phyloP scores from a whole-genome alignment of 2,113 vertebrate genomes.

The Passer montanus region DNA sequence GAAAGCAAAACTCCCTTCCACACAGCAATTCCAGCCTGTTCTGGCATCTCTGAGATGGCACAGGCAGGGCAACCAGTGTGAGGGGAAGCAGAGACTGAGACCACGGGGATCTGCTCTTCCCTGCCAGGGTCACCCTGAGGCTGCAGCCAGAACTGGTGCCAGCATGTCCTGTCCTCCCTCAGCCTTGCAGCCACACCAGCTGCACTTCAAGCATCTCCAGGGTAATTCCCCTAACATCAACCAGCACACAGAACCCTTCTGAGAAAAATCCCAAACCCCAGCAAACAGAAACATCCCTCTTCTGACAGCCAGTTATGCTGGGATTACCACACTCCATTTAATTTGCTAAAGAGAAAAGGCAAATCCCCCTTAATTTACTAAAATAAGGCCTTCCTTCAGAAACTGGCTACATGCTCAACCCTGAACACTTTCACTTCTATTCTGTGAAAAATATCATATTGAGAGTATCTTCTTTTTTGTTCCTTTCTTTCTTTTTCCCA shows the following conservation, averaged over 20 bases:
- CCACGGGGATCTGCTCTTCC: neutral
- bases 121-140: neutral
- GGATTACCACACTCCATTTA: neutral
- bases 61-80: neutral
- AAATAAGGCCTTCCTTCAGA: neutral
- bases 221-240: rapidly evolving
- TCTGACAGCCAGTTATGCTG: neutral
- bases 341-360: neutral
- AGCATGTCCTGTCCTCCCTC: neutral
- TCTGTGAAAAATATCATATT: neutral
- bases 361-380: neutral
- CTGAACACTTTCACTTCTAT: neutral
- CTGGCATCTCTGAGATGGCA: neutral
- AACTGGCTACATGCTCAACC: neutral
- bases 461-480: rapidly evolving
- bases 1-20: neutral
- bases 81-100: neutral
- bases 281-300: neutral
- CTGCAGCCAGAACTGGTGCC: neutral
- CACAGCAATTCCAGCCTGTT: neutral
- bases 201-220: neutral
- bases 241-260: neutral
- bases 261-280: neutral
- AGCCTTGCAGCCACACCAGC: neutral
- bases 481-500: neutral